Conservation (phyloP, 2,888 invertebrate genomes). For the Drosophila nr. medialis region DNA sequence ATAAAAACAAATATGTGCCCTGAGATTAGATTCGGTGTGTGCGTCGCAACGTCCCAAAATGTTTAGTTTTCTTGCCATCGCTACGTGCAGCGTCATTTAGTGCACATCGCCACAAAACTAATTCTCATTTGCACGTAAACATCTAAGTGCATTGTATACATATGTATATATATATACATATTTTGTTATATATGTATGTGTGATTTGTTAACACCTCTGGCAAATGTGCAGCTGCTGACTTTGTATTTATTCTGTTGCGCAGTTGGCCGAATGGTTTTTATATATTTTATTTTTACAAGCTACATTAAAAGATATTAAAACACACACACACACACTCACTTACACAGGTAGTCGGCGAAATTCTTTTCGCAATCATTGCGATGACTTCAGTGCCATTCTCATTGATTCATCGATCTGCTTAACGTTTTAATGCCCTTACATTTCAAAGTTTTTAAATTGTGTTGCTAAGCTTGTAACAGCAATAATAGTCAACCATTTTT, state of each 20-base stretch:
- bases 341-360: constrained; percentile 1
- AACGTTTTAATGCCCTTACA: constrained; percentile 27
- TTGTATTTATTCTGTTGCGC: constrained; percentile 69
- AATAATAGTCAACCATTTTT: background rate
- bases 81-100: constrained; percentile 54
- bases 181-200: constrained; percentile 8
- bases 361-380: constrained; percentile 24
- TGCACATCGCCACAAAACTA: constrained; percentile 29
- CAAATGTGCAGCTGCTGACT: constrained; percentile 55
- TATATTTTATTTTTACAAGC: constrained; percentile 50
- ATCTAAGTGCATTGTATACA: constrained; percentile 16
- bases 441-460: background rate
- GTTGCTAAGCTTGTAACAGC: background rate
- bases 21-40: constrained; percentile 64
- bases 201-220: constrained; percentile 55
- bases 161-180: constrained; percentile 13
- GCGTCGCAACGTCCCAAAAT: constrained; percentile 29
- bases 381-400: constrained; percentile 35
- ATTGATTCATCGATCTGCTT: constrained; percentile 65
- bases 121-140: constrained; percentile 44
- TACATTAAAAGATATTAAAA: constrained; percentile 41
- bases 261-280: constrained; percentile 55
- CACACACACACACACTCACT: background rate
- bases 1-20: constrained; percentile 52
- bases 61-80: constrained; percentile 49